Percentiles rank a stretch among this genome's conserved stretches.
These are phyloP conservation scores for Drosophila barbarae DNA, from an alignment of 2,888 invertebrate species.

Conservation along the genomic window DNA sequence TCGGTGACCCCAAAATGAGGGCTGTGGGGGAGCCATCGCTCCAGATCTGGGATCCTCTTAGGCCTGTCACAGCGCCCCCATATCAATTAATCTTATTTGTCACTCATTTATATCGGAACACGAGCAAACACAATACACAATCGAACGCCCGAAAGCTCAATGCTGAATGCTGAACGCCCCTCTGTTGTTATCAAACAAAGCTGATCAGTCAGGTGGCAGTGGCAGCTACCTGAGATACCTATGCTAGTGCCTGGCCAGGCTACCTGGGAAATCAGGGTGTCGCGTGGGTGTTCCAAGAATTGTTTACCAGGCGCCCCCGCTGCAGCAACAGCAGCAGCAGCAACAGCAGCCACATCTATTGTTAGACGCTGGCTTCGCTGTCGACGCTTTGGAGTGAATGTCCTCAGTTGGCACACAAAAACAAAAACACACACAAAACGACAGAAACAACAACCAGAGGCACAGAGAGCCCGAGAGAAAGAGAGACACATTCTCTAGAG, in stretches of 20 bases:
- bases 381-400: slow-evolving; percentile 76
- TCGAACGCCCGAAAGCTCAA: slow-evolving; percentile 17
- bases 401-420: slow-evolving; percentile 79
- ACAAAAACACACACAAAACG: slow-evolving; percentile 51
- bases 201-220: slow-evolving; percentile 74
- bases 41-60: slow-evolving; percentile 70
- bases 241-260: slow-evolving; percentile 23
- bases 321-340: slow-evolving; percentile 37
- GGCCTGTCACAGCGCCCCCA: slow-evolving; percentile 55
- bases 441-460: slow-evolving; percentile 7
- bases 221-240: slow-evolving; percentile 63
- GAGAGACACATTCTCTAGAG: slow-evolving; percentile 9
- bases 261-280: slow-evolving; percentile 55
- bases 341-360: slow-evolving; percentile 65
- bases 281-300: slow-evolving; percentile 71
- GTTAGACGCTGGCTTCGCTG: slow-evolving; percentile 56
- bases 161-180: slow-evolving; percentile 18
- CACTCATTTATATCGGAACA: slow-evolving; percentile 66
- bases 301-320: slow-evolving; percentile 61
- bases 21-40: slow-evolving; percentile 24
- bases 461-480: slow-evolving; percentile 10
- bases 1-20: slow-evolving; percentile 23
- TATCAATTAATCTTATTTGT: slow-evolving; percentile 76
- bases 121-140: slow-evolving; percentile 36
- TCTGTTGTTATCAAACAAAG: slow-evolving; percentile 70